Base-by-base conservation (phyloP, 2,888 invertebrate genomes). In the Caenorhabditis sp. region DNA sequence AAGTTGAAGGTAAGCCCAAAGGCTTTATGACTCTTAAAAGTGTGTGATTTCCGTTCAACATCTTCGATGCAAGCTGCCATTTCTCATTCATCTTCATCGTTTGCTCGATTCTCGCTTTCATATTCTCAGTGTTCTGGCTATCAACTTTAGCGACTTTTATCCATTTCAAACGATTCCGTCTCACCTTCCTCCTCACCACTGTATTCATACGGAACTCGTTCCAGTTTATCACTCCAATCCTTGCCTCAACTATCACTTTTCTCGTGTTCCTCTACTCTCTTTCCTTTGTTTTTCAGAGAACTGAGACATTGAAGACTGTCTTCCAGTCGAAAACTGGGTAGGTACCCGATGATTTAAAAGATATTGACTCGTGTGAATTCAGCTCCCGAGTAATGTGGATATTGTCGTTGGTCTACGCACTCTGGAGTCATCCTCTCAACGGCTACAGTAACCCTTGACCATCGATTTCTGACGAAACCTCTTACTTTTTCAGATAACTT, bases 241-340 rank as follows among this genome's bases (percentile, higher is more conserved):
- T 63, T 0, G n/a, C 39, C 9, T n/a, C 43, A 5, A 2, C 32
- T 15, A 24, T 45, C 8, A 43, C 53, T 0, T 30, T 30, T 15
- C 20, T 63, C 32, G 45, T 35, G 9, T 32, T 52, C 8, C 27
- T 63, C 2, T 63, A 63, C 41, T 63, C 63, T 6, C 20, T 63
- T 13, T 27, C 53, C 0, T 35, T 63, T n/a, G 63, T 63, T 32
- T 63, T 63, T 26, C 63, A 63, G n/a, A 15, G 63, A 30, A 27
- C 39, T 2, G 63, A 63, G 35, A 63, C 63, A 13, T 30, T 63
- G 43, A 53, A 63, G 45, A 63, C 63, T 15, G 53, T 22, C 2
- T 63, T 63, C 27, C 63, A 63, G 32, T 63, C 63, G 5, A 63
- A 45, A 15, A 63, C 43, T 13, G 63, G 63, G 63, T 63, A 13